Conservation (phyloP, 2,888 invertebrate species). For the Ommatoiulus sabulosus region DNA sequence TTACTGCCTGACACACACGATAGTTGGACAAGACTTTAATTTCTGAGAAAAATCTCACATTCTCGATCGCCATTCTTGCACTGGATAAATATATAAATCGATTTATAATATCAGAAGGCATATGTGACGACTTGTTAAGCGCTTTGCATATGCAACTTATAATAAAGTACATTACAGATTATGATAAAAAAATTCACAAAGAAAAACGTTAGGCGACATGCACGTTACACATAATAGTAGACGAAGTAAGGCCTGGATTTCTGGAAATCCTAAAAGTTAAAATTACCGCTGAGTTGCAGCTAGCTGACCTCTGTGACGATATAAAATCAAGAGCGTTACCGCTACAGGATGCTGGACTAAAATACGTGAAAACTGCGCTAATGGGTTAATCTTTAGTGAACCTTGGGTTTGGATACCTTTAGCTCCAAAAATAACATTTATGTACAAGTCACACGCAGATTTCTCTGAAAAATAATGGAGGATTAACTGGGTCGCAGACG, state of each 20-base stretch:
- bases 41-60: constrained; percentile 5
- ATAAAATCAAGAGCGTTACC: background rate
- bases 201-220: background rate
- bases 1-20: background rate
- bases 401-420: background rate
- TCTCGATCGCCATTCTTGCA: background rate
- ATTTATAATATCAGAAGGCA: constrained; percentile 10
- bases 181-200: background rate
- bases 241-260: constrained; percentile 26
- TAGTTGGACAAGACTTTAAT: constrained; percentile 1
- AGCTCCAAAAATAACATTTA: constrained; percentile 37
- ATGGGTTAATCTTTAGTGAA: background rate
- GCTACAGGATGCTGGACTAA: background rate
- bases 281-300: background rate
- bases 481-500: background rate
- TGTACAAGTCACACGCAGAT: constrained; percentile 10
- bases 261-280: background rate
- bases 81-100: background rate
- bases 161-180: background rate
- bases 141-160: constrained; percentile 17
- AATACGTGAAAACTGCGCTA: background rate
- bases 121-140: background rate
- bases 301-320: background rate
- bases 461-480: background rate
- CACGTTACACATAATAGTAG: background rate